These are phyloP conservation scores for Holcopasites calliopsidis DNA, from an alignment of 1,140 invertebrate genomes.

Conservation along the genomic window DNA sequence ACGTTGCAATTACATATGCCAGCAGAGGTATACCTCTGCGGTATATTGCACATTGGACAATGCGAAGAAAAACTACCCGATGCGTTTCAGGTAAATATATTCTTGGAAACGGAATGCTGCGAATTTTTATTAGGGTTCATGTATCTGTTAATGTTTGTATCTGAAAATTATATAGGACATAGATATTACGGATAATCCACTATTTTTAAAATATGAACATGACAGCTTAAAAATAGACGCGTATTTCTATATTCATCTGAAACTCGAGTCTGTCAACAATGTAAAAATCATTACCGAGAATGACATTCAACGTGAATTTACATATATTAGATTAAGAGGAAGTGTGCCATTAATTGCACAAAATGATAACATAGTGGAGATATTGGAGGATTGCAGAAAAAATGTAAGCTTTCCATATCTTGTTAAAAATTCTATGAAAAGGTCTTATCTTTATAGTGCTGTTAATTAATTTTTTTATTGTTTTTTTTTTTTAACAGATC, in stretches of 20 bases:
- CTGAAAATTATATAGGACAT: slow-evolving; percentile 80
- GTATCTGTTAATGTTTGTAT: background rate
- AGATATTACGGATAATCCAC: slow-evolving; percentile 88
- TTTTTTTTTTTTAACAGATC: slow-evolving; percentile 79
- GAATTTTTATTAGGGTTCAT: background rate
- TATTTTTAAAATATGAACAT: slow-evolving; percentile 83
- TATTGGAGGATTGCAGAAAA: slow-evolving; percentile 74
- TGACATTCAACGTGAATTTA: slow-evolving; percentile 84
- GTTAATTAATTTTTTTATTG: slow-evolving; percentile 6
- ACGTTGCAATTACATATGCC: slow-evolving; percentile 85
- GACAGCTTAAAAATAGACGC: slow-evolving; percentile 81
- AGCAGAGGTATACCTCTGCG: slow-evolving; percentile 87
- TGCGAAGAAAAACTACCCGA: slow-evolving; percentile 81
- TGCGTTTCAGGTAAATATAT: slow-evolving; percentile 81
- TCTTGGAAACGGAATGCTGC: background rate
- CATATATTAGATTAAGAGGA: slow-evolving; percentile 82
- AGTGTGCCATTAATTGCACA: slow-evolving; percentile 69
- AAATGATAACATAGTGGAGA: slow-evolving; percentile 64
- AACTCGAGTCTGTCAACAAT: slow-evolving; percentile 82
- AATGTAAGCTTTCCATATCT: slow-evolving; percentile 63
- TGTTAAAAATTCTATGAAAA: background rate
- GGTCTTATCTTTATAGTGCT: too few species aligned
- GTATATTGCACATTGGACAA: slow-evolving; percentile 84
- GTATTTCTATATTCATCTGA: slow-evolving; percentile 86
- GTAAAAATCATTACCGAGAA: slow-evolving; percentile 83